Conservation (phyloP, 2,888 invertebrate species). For the Chironomus riparius region DNA sequence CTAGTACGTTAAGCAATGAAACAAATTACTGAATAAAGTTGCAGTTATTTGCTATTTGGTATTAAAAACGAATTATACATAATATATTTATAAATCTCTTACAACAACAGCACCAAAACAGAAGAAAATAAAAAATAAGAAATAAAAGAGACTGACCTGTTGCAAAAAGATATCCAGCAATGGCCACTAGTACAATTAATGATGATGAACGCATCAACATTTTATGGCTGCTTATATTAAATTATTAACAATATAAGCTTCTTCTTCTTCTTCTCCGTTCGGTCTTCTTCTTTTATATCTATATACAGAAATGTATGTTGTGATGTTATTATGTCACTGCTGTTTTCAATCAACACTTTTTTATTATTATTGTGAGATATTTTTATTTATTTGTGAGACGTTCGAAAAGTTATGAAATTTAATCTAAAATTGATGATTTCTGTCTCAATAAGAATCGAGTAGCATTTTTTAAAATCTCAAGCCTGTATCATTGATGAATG, state of each 20-base stretch:
- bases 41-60: no score
- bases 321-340: background rate
- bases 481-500: background rate
- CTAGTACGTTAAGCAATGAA: no score
- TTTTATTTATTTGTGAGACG: no score
- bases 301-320: background rate
- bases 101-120: background rate
- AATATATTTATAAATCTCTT: no score
- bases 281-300: background rate
- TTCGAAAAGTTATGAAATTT: no score
- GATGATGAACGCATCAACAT: constrained; percentile 29
- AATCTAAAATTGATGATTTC: no score
- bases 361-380: background rate
- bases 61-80: no score
- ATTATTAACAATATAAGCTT: background rate
- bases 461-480: background rate
- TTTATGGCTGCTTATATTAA: background rate
- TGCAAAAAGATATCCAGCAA: constrained; percentile 38
- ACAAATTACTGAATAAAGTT: no score
- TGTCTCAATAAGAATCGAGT: background rate
- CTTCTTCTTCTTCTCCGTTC: background rate
- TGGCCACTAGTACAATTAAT: constrained; percentile 37
- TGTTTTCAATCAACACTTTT: background rate
- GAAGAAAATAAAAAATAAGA: background rate
- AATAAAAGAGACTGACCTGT: constrained; percentile 34